These are phyloP conservation scores for Pangasianodon gigas DNA, from an alignment of 2,113 vertebrate genomes.

Conservation along the genomic window DNA sequence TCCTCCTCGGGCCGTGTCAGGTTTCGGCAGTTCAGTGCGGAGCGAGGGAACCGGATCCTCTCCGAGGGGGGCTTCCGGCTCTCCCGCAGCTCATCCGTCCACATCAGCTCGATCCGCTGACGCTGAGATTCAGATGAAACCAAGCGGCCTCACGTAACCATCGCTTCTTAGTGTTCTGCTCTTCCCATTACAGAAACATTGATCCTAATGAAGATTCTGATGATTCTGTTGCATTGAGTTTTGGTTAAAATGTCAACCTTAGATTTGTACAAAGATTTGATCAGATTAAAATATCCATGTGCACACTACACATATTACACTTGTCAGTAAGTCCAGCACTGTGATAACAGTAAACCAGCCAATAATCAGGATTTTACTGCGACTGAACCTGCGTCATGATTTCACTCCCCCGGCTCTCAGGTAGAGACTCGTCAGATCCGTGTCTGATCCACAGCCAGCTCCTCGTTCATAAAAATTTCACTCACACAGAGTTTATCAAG, in stretches of 20 bases:
- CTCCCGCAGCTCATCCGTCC: constrained; percentile 16
- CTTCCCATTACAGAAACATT: background rate
- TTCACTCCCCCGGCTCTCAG: background rate
- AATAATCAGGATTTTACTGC: no score
- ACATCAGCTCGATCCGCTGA: background rate
- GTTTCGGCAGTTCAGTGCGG: constrained; percentile 11
- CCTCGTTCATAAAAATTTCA: background rate
- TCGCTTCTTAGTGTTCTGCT: no score
- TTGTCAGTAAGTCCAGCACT: background rate
- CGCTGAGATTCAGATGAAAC: background rate
- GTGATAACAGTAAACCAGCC: background rate
- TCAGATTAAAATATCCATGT: background rate
- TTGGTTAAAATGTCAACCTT: no score
- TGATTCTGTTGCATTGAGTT: no score
- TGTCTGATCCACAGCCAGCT: background rate
- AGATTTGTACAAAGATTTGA: background rate
- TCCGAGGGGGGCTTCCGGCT: background rate
- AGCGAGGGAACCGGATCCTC: constrained; percentile 34
- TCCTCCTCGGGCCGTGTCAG: background rate
- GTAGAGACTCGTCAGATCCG: background rate
- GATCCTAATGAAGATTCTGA: background rate
- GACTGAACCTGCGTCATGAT: background rate
- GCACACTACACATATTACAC: background rate
- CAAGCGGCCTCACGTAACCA: background rate
- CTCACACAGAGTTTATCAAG: background rate